Percentiles rank a stretch among this genome's conserved stretches.
These are phyloP conservation scores for Nestor notabilis DNA, from an alignment of 2,113 vertebrate species.

Conservation along the genomic window DNA sequence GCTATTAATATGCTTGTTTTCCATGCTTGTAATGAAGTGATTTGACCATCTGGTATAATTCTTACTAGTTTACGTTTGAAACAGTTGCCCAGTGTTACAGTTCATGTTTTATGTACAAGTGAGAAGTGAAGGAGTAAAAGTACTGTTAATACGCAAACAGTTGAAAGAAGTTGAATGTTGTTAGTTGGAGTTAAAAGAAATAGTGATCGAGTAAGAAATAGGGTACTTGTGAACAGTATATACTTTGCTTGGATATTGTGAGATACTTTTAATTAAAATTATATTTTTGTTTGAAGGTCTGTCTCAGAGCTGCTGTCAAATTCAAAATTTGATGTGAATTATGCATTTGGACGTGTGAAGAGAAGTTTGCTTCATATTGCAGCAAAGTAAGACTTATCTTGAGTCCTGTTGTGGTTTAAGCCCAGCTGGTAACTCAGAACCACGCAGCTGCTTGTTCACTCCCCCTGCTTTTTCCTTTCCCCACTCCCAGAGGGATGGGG, in stretches of 20 bases:
- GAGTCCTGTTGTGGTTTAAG: too few species aligned
- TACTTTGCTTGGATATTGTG: not conserved
- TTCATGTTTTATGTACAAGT: not conserved
- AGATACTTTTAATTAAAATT: not conserved
- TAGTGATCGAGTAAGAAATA: not conserved
- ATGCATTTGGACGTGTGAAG: conserved; percentile 97
- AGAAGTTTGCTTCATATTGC: conserved; percentile 98
- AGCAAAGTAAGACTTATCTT: conserved; percentile 90
- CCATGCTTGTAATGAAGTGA: not conserved
- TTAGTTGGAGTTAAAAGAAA: not conserved
- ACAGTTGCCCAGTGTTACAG: not conserved
- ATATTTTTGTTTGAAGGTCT: conserved; percentile 79
- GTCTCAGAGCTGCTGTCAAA: conserved; percentile 95
- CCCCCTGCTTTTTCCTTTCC: too few species aligned
- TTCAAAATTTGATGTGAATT: conserved; percentile 99
- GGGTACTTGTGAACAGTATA: not conserved
- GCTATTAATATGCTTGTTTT: not conserved
- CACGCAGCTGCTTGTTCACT: too few species aligned
- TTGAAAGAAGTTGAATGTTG: not conserved
- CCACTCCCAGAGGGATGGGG: too few species aligned
- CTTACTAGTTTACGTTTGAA: not conserved
- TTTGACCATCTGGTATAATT: not conserved
- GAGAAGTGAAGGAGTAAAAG: not conserved
- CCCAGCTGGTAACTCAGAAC: too few species aligned
- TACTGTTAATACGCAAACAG: not conserved